Percentiles rank a stretch among this genome's conserved stretches.
Evolutionary conservation across 1,140 invertebrate genomes (phyloP).

Genomic region (Thaumetopoea pityocampa): DNA sequence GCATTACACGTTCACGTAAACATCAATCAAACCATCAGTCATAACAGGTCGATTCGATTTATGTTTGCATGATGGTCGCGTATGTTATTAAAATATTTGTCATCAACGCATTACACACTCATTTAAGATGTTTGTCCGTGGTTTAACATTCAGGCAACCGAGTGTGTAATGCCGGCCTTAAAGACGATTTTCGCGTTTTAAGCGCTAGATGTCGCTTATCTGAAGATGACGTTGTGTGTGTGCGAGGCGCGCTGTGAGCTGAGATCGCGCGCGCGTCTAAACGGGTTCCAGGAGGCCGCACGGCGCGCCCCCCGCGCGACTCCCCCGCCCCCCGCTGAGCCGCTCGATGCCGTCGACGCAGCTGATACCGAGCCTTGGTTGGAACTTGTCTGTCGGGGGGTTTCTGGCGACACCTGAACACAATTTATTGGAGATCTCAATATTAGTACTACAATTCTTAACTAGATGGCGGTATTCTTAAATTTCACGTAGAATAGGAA

Average conservation of each 20-base stretch:
- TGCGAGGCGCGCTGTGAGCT: conserved; percentile 50
- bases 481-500: too few species aligned
- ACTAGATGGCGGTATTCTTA: too few species aligned
- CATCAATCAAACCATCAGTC: too few species aligned
- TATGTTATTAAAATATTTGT: too few species aligned
- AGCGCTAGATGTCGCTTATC: conserved; percentile 36
- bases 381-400: conserved; percentile 43
- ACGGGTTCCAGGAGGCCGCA: conserved; percentile 70
- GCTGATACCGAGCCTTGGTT: conserved; percentile 69
- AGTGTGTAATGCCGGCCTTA: background rate
- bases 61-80: too few species aligned
- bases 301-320: conserved; percentile 40
- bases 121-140: too few species aligned
- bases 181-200: background rate
- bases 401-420: conserved; percentile 39
- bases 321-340: conserved; percentile 49
- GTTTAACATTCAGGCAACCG: too few species aligned
- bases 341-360: conserved; percentile 60
- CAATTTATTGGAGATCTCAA: too few species aligned
- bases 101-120: too few species aligned
- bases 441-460: too few species aligned
- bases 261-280: conserved; percentile 46
- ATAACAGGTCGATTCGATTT: too few species aligned
- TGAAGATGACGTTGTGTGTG: conserved; percentile 62
- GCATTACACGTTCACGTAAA: too few species aligned